Conservation (phyloP, 2,888 invertebrate species). For the Aquatica leii region DNA sequence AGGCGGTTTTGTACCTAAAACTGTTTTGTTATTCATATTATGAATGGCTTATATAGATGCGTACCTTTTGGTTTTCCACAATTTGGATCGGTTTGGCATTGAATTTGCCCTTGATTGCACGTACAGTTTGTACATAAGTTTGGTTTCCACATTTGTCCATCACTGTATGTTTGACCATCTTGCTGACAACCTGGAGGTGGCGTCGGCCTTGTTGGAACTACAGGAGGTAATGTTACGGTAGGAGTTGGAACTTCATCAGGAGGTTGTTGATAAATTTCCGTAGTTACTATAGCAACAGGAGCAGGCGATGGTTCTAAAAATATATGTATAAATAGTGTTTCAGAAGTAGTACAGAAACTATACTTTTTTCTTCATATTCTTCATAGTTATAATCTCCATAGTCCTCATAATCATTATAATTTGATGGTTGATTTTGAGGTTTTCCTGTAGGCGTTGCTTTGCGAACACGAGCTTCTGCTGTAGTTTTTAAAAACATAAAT, state of each 20-base stretch:
- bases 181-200: conserved; percentile 61
- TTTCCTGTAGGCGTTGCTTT: conserved; percentile 33
- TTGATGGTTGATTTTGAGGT: conserved; percentile 53
- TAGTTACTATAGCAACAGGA: conserved; percentile 12
- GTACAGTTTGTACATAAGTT: conserved; percentile 77
- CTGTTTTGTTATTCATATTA: background rate
- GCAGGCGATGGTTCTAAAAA: conserved; percentile 39
- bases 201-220: conserved; percentile 46
- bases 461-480: conserved; percentile 49
- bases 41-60: background rate
- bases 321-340: background rate
- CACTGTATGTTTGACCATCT: conserved; percentile 69
- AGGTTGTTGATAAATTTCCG: conserved; percentile 53
- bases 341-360: conserved; percentile 29
- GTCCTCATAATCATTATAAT: conserved; percentile 52
- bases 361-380: conserved; percentile 51
- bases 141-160: conserved; percentile 75
- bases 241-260: conserved; percentile 55
- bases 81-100: conserved; percentile 62
- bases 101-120: conserved; percentile 71
- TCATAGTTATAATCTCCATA: conserved; percentile 52
- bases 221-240: conserved; percentile 51
- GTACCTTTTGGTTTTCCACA: conserved; percentile 58
- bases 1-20: conserved; percentile 25
- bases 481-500: conserved; percentile 43